Evolutionary conservation across 2,888 invertebrate genomes (phyloP), one percentile per base, ranked within the genome.

Genomic region (Pandemis cinnamomeana): DNA sequence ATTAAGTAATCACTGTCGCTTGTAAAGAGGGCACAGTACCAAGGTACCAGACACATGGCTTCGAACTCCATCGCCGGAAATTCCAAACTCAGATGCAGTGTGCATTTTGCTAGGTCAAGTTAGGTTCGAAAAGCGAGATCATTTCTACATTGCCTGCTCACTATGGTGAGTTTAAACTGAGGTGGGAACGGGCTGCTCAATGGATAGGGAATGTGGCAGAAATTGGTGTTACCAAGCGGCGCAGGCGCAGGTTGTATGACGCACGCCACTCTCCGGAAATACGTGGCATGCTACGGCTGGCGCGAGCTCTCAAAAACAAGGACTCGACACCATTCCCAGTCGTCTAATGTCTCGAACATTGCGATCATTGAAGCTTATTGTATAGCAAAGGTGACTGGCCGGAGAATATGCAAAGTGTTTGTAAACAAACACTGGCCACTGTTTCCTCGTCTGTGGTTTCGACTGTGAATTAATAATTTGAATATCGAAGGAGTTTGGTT

Each of bases 51-150:
- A 51, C 51, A 7, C 46, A 63, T 69, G 69, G 27, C 73, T 73
- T 73, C 66, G 73, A 41, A n/a, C 67, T 67, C n/a, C 41, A 42
- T n/a, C 64, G 60, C 73, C 73, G 73, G 73, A 73, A 73, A 73
- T 73, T 58, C 73, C 73, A 64, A 66, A 20, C 69, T 36, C 42
- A 66, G 20, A 58, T 27, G 27, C 58, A 58, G 11, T 11, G 27
- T 27, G 58, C 58, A 27, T 27, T 20, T 58, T 20, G 58, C 27
- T 27, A 58, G 58, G 67, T 72, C 67, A 66, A 67, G 48, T 20
- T n/a, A 46, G 36, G 36, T 27, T 64, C 20, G n/a, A 27, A 36
- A 27, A 48, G 27, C 27, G 36, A 7, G 66, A 51, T 13, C 8
- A 20, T n/a, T 15, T 41, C 2, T 69, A 61, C 60, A 69, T 58